Evolutionary conservation across 2,888 invertebrate genomes (phyloP).

Genomic region (Acrocyrtus sp.): DNA sequence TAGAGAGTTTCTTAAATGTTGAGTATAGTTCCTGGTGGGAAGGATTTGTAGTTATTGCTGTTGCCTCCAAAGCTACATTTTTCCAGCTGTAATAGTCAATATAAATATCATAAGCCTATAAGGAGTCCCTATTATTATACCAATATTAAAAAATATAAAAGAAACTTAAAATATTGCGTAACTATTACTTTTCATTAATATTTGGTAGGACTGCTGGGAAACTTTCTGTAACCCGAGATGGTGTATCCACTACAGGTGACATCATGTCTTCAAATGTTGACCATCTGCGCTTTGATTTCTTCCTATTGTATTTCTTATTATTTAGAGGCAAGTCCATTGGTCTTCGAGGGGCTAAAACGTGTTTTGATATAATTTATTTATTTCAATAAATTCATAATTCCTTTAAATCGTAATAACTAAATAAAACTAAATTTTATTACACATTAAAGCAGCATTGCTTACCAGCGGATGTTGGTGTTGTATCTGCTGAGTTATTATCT

Average conservation of each 20-base stretch:
- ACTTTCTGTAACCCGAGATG: slow-evolving; percentile 33
- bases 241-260: slow-evolving; percentile 54
- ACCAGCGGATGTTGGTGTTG: no score
- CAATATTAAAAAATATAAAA: slow-evolving; percentile 1
- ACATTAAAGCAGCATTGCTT: no score
- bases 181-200: slow-evolving; percentile 32
- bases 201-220: slow-evolving; percentile 42
- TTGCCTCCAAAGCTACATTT: slow-evolving; percentile 20
- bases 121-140: neutral
- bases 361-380: neutral
- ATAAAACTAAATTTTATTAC: neutral
- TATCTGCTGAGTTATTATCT: no score
- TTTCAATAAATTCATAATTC: neutral
- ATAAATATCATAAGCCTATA: neutral
- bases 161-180: neutral
- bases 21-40: slow-evolving; percentile 38
- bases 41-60: slow-evolving; percentile 16
- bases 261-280: slow-evolving; percentile 60
- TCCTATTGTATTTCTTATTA: slow-evolving; percentile 37
- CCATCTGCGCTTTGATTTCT: slow-evolving; percentile 56
- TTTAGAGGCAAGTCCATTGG: slow-evolving; percentile 56
- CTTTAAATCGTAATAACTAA: neutral
- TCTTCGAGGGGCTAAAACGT: slow-evolving; percentile 37
- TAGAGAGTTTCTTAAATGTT: slow-evolving; percentile 59
- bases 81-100: slow-evolving; percentile 33